Conservation (phyloP, 2,888 invertebrate species). For the Eustalomyia histrio region DNA sequence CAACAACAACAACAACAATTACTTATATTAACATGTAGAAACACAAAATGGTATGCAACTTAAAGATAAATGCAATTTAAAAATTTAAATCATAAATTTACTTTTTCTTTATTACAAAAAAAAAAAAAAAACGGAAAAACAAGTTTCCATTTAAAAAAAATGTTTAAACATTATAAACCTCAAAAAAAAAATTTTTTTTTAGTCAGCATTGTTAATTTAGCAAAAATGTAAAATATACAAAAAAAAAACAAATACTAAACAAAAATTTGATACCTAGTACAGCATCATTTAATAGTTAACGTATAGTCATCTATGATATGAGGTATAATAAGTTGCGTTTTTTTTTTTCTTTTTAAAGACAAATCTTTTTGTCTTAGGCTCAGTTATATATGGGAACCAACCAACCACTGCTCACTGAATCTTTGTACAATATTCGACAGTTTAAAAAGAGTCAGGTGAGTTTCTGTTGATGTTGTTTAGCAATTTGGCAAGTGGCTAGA, state of each 20-base stretch:
- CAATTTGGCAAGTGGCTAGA: constrained; percentile 61
- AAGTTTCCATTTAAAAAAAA: constrained; percentile 49
- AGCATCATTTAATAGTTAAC: constrained; percentile 29
- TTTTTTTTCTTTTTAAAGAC: constrained; percentile 14
- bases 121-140: constrained; percentile 42
- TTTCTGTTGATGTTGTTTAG: constrained; percentile 29
- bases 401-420: constrained; percentile 28
- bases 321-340: constrained; percentile 57
- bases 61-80: constrained; percentile 13
- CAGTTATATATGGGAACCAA: constrained; percentile 39
- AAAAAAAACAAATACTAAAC: background rate
- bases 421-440: constrained; percentile 23
- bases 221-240: background rate
- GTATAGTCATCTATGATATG: constrained; percentile 13
- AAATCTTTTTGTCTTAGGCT: constrained; percentile 43
- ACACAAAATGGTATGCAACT: constrained; percentile 11
- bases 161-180: constrained; percentile 36
- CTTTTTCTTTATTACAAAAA: constrained; percentile 40
- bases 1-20: background rate
- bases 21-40: background rate
- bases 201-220: constrained; percentile 36
- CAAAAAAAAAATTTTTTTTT: constrained; percentile 37
- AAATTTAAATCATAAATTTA: constrained; percentile 44
- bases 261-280: background rate
- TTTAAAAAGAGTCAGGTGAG: constrained; percentile 52